Conservation (phyloP, 2,797 vertebrate species). For the Pangasius krempfi region DNA sequence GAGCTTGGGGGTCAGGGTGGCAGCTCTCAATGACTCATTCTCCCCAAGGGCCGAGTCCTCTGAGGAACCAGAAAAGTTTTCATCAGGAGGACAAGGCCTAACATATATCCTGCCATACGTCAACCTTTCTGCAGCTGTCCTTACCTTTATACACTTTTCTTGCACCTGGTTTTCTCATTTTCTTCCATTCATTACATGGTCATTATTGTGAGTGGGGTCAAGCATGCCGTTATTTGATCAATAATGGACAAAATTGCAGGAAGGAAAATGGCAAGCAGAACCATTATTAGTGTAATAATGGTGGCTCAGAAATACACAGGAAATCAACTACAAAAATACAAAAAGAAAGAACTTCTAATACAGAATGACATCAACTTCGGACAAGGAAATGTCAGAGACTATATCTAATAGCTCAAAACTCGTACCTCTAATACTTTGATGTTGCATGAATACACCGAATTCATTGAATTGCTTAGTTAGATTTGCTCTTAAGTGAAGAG, state of each 20-base stretch:
- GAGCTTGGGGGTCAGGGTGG: conserved; percentile 43
- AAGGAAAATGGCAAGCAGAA: background rate
- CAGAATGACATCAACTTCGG: background rate
- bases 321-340: conserved; percentile 27
- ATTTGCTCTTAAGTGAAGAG: conserved; percentile 21
- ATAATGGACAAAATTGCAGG: conserved; percentile 50
- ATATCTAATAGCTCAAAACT: background rate
- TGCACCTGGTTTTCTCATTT: conserved; percentile 14
- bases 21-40: conserved; percentile 33
- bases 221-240: conserved; percentile 35
- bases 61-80: conserved; percentile 45
- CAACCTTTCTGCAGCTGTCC: background rate
- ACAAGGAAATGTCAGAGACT: background rate
- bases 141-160: conserved; percentile 2
- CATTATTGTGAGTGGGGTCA: conserved; percentile 41
- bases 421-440: conserved; percentile 13
- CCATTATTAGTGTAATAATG: conserved; percentile 27
- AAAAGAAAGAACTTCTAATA: conserved; percentile 35
- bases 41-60: conserved; percentile 29
- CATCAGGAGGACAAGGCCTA: conserved; percentile 13
- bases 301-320: background rate
- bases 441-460: background rate
- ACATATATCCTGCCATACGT: conserved; percentile 16
- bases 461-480: background rate
- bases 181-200: conserved; percentile 4